These are phyloP conservation scores for Drosophila helvetica DNA, from an alignment of 2,888 invertebrate genomes.

Conservation along the genomic window DNA sequence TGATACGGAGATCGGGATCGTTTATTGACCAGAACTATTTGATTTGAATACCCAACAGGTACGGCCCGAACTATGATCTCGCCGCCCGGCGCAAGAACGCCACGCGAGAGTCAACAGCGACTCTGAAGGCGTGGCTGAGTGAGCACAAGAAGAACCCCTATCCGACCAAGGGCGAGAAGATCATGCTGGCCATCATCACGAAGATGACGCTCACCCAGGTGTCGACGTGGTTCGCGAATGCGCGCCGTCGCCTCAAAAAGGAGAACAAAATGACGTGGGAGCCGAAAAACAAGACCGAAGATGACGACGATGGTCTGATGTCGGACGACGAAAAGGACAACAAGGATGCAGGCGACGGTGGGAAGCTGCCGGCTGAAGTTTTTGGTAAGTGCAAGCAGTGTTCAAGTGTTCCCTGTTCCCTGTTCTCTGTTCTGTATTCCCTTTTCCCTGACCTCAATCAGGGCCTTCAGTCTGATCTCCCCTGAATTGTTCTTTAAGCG, in stretches of 20 bases:
- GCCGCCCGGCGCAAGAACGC: slow-evolving; percentile 98
- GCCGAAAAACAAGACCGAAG: slow-evolving; percentile 95
- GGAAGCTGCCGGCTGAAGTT: slow-evolving; percentile 85
- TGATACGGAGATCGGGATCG: slow-evolving; percentile 10
- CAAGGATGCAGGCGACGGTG: slow-evolving; percentile 89
- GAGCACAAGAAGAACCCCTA: slow-evolving; percentile 98
- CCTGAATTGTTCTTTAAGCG: slow-evolving; percentile 51
- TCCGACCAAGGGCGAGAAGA: slow-evolving; percentile 97
- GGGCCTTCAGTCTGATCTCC: slow-evolving; percentile 25
- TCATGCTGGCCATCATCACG: slow-evolving; percentile 97
- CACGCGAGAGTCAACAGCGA: slow-evolving; percentile 98
- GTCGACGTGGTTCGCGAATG: slow-evolving; percentile 99
- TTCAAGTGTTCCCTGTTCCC: background rate
- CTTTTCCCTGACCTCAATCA: slow-evolving; percentile 46
- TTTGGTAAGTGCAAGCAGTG: slow-evolving; percentile 62
- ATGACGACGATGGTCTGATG: slow-evolving; percentile 93
- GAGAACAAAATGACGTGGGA: slow-evolving; percentile 99
- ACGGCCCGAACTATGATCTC: slow-evolving; percentile 96
- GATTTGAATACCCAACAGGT: slow-evolving; percentile 86
- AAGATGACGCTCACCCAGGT: slow-evolving; percentile 98
- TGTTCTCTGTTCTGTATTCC: too few species aligned
- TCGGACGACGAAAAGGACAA: slow-evolving; percentile 95
- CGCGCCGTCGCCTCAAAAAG: slow-evolving; percentile 95
- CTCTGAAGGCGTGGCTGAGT: slow-evolving; percentile 98
- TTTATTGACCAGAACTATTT: slow-evolving; percentile 29